These are phyloP conservation scores for Didymodactylos carnosus DNA, from an alignment of 2,888 invertebrate species.

Conservation along the genomic window DNA sequence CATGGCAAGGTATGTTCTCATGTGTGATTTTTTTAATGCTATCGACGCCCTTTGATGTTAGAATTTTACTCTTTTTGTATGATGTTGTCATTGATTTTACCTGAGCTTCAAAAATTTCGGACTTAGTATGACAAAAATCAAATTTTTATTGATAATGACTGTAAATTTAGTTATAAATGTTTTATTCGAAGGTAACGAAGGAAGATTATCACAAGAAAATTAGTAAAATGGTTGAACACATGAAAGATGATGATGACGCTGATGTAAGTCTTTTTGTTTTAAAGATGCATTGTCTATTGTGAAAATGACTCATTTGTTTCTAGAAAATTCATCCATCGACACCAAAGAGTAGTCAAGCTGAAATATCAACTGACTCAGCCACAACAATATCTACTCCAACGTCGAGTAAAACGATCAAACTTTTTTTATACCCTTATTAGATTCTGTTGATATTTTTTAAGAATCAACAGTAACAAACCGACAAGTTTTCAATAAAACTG, in stretches of 20 bases:
- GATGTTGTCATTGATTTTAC: too few relatives aligned
- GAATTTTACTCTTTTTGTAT: too few relatives aligned
- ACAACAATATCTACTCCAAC: background rate
- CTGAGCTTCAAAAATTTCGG: too few relatives aligned
- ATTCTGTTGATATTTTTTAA: background rate
- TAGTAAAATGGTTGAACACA: constrained; percentile 2
- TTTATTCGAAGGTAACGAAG: background rate
- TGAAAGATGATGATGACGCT: background rate
- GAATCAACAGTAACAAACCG: background rate
- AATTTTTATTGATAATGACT: too few relatives aligned
- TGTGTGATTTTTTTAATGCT: too few relatives aligned
- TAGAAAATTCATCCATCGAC: background rate
- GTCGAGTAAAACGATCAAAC: background rate
- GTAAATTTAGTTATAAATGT: too few relatives aligned
- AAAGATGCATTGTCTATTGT: background rate
- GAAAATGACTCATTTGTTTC: too few relatives aligned
- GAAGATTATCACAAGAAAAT: constrained; percentile 12
- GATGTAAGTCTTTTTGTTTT: background rate
- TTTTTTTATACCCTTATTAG: too few relatives aligned
- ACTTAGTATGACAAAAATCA: too few relatives aligned
- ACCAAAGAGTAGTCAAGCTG: background rate
- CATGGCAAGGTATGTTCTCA: constrained; percentile 87
- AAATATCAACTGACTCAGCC: background rate
- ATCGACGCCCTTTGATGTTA: too few relatives aligned
- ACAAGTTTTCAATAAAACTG: background rate